Evolutionary conservation across 2,888 invertebrate species (phyloP), one percentile per base, ranked within the genome.

Genomic region (Folsomia manolachei): DNA sequence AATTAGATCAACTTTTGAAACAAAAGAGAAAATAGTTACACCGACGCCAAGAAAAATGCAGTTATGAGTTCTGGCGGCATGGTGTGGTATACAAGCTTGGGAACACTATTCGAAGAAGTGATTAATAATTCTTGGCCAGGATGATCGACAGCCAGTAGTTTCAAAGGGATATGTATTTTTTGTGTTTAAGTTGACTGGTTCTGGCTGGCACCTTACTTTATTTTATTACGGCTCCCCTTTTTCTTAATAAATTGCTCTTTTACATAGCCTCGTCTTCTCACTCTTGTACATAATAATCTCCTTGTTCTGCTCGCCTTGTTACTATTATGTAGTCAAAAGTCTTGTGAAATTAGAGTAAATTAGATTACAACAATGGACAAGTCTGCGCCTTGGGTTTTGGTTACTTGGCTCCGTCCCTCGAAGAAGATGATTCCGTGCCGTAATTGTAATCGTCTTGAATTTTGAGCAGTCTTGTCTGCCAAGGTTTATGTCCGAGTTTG

Each of bases 61-160:
- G 39, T 39, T 9, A 9, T 39, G n/a, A n/a, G n/a, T 39, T 39
- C 39, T 39, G 4, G 39, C 7, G 7, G 4, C 14, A 39, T 39
- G 14, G 39, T 14, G 39, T 39, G 39, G 14, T 4, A 39, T 39
- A n/a, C n/a, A n/a, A n/a, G n/a, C n/a, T n/a, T n/a, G n/a, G n/a
- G n/a, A n/a, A n/a, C n/a, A 9, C 39, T 39, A 56, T 56, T 19
- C 56, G 11, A 7, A 56, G 56, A 56, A 56, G 56, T 56, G 56
- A 56, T 56, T 56, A 56, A 56, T 56, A 56, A 56, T 19, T 56
- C 18, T 21, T 56, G 56, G 56, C 7, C 56, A n/a, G 56, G 56
- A 56, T 56, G 56, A 56, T 56, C 56, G 56, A 56, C 56, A 56
- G 56, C 56, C 56, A 7, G 56, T 39, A 14, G 4, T 39, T 39